Conservation (phyloP, 2,888 invertebrate genomes). For the Cephalotes varians region DNA sequence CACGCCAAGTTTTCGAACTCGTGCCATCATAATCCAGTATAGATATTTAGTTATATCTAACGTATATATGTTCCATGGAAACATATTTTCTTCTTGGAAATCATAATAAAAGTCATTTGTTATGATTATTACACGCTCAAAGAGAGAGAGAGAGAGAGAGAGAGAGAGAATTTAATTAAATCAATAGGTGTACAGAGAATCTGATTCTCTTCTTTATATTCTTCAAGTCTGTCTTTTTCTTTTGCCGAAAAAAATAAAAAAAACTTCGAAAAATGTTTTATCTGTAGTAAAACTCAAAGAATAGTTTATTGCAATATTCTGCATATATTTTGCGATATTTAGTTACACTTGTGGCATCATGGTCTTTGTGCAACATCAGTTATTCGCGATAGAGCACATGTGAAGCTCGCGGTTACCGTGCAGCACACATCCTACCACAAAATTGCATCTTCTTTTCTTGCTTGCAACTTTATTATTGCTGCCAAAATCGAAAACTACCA, state of each 20-base stretch:
- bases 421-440: slow-evolving; percentile 40
- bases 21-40: slow-evolving; percentile 38
- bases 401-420: slow-evolving; percentile 32
- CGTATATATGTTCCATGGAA: background rate
- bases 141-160: background rate
- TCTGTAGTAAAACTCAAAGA: background rate
- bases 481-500: slow-evolving; percentile 49
- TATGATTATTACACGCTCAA: background rate
- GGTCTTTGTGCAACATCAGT: slow-evolving; percentile 24
- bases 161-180: background rate
- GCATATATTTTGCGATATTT: slow-evolving; percentile 23
- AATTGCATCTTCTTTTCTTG: slow-evolving; percentile 48
- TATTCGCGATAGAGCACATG: slow-evolving; percentile 32
- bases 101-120: background rate
- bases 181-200: background rate
- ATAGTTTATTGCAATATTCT: background rate
- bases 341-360: background rate
- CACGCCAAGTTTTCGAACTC: slow-evolving; percentile 78
- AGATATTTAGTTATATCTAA: slow-evolving; percentile 39
- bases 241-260: background rate
- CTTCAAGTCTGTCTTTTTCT: background rate
- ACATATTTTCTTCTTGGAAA: background rate
- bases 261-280: background rate
- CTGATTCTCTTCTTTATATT: background rate
- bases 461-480: slow-evolving; percentile 52